phyloP scores from a whole-genome alignment of 2,888 invertebrate genomes.

The Macaria liturata region DNA sequence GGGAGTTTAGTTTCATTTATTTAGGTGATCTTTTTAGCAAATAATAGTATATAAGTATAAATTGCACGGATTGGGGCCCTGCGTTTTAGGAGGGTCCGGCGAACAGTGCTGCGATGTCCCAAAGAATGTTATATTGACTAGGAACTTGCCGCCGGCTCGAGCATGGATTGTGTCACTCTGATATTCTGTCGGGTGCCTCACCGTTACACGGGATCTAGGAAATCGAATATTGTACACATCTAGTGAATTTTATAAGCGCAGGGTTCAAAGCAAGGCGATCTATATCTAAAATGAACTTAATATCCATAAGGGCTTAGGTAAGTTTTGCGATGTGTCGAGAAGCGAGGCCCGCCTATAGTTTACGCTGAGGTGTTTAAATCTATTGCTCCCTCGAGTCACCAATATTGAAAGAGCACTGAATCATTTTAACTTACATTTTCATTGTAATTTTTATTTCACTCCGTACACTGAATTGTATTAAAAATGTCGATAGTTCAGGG shows the following conservation, averaged over 20 bases:
- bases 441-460: neutral
- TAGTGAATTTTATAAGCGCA: neutral
- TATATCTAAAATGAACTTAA: no score
- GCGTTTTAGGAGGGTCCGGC: constrained; percentile 77
- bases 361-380: neutral
- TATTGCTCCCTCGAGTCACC: neutral
- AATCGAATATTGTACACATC: constrained; percentile 5
- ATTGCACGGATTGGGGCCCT: constrained; percentile 74
- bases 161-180: constrained; percentile 42
- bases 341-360: neutral
- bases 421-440: neutral
- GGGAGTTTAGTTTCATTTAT: constrained; percentile 64
- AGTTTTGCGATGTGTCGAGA: neutral
- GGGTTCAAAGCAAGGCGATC: neutral
- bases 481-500: neutral
- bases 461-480: neutral
- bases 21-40: constrained; percentile 68
- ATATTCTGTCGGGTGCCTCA: constrained; percentile 30
- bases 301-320: no score
- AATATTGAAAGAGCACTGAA: neutral
- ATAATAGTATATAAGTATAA: constrained; percentile 65
- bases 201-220: constrained; percentile 5
- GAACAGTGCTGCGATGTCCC: constrained; percentile 77
- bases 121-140: constrained; percentile 75
- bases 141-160: constrained; percentile 50